Percentiles rank a stretch among this genome's conserved stretches.
Conservation (phyloP, 1,140 invertebrate species). For the Drosophila novamexicana region DNA sequence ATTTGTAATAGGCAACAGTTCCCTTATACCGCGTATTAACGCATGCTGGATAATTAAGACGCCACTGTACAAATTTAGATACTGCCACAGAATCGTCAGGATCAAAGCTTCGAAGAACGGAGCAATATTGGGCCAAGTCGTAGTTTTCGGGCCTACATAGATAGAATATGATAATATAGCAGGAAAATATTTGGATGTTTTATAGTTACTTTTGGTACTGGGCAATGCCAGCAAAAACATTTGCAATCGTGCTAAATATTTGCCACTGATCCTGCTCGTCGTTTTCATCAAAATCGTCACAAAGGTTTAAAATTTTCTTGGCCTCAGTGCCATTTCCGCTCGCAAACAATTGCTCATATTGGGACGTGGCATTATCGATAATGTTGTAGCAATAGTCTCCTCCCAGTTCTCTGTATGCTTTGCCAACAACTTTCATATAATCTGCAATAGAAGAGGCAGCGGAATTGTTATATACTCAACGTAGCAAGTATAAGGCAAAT, state of each 20-base stretch:
- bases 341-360: conserved; percentile 83
- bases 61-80: conserved; percentile 57
- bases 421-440: conserved; percentile 68
- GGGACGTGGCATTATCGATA: conserved; percentile 85
- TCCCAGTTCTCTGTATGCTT: conserved; percentile 65
- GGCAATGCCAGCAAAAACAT: conserved; percentile 73
- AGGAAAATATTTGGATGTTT: neutral
- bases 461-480: neutral
- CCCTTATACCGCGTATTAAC: conserved; percentile 53
- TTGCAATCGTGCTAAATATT: conserved; percentile 73
- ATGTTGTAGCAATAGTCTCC: conserved; percentile 85
- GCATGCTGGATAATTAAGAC: conserved; percentile 45
- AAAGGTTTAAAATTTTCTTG: conserved; percentile 81
- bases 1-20: conserved; percentile 57
- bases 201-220: conserved; percentile 70
- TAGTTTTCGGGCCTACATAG: conserved; percentile 48
- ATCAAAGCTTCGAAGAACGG: conserved; percentile 49
- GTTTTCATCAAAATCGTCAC: conserved; percentile 59
- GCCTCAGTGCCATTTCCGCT: conserved; percentile 49
- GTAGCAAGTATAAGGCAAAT: neutral
- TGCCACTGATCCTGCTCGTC: conserved; percentile 71
- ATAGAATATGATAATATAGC: neutral
- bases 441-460: conserved; percentile 28
- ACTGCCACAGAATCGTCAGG: conserved; percentile 67
- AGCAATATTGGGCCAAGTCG: conserved; percentile 48